Evolutionary conservation across 2,888 invertebrate genomes (phyloP).

Genomic region (Pammene fasciana): DNA sequence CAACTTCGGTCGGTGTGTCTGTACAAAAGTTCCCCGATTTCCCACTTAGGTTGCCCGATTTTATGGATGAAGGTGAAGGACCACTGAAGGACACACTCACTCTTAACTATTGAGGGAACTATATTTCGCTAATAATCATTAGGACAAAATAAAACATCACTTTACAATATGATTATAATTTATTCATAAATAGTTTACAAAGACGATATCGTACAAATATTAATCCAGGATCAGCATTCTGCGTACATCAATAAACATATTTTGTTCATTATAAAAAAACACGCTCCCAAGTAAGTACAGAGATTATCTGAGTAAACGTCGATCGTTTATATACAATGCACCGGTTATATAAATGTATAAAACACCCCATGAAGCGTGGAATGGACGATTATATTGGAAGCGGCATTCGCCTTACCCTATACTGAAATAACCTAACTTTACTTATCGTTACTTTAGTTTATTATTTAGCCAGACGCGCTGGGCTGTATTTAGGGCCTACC

Average conservation of each 20-base stretch:
- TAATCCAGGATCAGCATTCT: constrained; percentile 63
- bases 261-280: constrained; percentile 56
- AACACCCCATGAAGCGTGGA: constrained; percentile 59
- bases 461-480: constrained; percentile 57
- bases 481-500: constrained; percentile 5
- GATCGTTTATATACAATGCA: constrained; percentile 66
- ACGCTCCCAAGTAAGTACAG: constrained; percentile 57
- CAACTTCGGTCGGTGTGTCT: no score
- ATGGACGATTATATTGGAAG: constrained; percentile 66
- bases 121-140: constrained; percentile 18
- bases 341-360: constrained; percentile 50
- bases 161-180: constrained; percentile 82
- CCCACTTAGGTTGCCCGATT: no score
- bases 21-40: no score
- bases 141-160: constrained; percentile 61
- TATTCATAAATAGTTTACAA: constrained; percentile 83
- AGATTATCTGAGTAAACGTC: constrained; percentile 51
- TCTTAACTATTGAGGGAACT: no score
- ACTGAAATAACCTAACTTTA: constrained; percentile 74
- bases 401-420: constrained; percentile 59
- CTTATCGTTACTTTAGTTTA: constrained; percentile 57
- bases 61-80: no score
- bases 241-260: constrained; percentile 60
- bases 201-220: constrained; percentile 81
- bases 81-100: no score